Base-by-base conservation (phyloP, 2,113 vertebrate genomes). In the Anser brachyrhynchus region DNA sequence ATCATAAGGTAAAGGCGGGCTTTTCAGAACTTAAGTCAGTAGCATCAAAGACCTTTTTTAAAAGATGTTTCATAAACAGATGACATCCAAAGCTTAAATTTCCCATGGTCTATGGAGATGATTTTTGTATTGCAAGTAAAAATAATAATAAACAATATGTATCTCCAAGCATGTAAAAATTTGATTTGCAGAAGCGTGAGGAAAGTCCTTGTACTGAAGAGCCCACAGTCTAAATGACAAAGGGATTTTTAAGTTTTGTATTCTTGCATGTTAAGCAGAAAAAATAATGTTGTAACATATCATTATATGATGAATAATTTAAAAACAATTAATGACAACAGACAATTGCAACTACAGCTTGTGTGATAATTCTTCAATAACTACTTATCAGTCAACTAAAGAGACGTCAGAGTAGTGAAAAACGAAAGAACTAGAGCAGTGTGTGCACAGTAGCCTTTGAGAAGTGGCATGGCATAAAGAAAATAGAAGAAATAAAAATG, bases 401-500 rank as follows among this genome's bases (percentile, higher is more conserved):
- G 33, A 87, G 39, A 39, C 23, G 62, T 37, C 28, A 84, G 49
- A 61, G 61, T 71, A 65, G 12, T 41, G 58, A 81, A 86, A 84
- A 91, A 88, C 81, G 44, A 81, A 62, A 57, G 26, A 95, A 59
- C 11, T 44, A 33, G 41, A 86, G n/a, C 65, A 59, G 64, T 22
- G 31, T 2, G 0, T 13, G 7, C 71, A 75, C 57, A 41, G 52
- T 44, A 87, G 61, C 31, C 9, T 87, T 89, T 93, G 80, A 78
- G 20, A 93, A 82, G 57, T 23, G 31, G 52, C 43, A 82, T 23
- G n/a, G 52, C 43, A 82, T 72, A 44, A 86, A 90, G 65, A 72
- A 95, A 93, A 81, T 2, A 67, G 44, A 89, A 90, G 70, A 81
- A 96, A 90, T 64, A 91, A 94, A 94, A 79, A 79, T 31, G 21